These are phyloP conservation scores for Lamproptera curius DNA, from an alignment of 2,888 invertebrate genomes.

Conservation along the genomic window DNA sequence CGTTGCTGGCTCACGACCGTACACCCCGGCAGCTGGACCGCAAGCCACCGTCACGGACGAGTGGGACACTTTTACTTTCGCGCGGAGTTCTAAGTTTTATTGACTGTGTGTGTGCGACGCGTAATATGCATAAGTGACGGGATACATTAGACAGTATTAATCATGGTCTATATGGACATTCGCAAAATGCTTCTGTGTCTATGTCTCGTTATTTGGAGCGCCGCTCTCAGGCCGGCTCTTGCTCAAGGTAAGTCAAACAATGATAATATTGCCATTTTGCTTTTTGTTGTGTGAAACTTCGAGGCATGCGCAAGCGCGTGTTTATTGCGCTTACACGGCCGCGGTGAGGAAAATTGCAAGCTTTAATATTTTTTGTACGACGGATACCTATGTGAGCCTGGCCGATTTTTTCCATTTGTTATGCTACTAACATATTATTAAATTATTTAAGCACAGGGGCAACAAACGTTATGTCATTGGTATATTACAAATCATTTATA, in stretches of 20 bases:
- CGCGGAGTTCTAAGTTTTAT: constrained; percentile 41
- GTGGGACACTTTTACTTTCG: constrained; percentile 34
- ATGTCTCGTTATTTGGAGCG: constrained; percentile 66
- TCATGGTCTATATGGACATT: constrained; percentile 39
- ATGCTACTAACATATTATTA: too few species aligned
- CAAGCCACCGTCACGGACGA: constrained; percentile 14
- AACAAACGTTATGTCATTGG: too few species aligned
- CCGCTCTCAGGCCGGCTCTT: constrained; percentile 55
- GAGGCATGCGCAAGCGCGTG: constrained; percentile 14
- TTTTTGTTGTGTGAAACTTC: constrained; percentile 30
- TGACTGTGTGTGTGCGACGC: constrained; percentile 31
- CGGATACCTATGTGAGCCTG: too few species aligned
- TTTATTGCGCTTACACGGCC: neutral
- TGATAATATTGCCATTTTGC: constrained; percentile 37
- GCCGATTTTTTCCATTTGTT: too few species aligned
- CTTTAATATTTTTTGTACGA: neutral
- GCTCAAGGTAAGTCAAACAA: constrained; percentile 72
- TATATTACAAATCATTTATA: too few species aligned
- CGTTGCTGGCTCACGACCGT: constrained; percentile 32
- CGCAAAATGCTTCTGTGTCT: constrained; percentile 64
- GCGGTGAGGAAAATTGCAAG: neutral
- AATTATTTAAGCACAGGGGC: too few species aligned
- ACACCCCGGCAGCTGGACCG: neutral
- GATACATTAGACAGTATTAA: constrained; percentile 30
- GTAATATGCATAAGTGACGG: constrained; percentile 55